Percentiles rank a stretch among this genome's conserved stretches.
Evolutionary conservation across 2,888 invertebrate genomes (phyloP).

Genomic region (Chymomyza fuscimana): DNA sequence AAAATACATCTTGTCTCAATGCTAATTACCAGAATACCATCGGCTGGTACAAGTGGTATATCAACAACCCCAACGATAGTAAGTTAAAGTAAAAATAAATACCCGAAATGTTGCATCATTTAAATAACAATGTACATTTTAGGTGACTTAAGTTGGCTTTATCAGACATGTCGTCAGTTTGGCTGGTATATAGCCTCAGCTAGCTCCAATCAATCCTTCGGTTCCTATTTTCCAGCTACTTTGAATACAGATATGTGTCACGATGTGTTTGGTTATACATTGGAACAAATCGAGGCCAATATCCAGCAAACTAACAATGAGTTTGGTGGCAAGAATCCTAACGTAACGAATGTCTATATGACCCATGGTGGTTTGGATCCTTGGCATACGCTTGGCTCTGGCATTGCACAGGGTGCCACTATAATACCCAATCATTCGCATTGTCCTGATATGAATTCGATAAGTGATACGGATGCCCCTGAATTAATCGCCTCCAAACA

Average conservation of each 20-base stretch:
- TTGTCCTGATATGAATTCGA: too few species aligned
- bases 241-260: conserved; percentile 55
- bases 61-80: conserved; percentile 46
- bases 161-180: conserved; percentile 91
- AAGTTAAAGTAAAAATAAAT: conserved; percentile 19
- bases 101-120: not conserved
- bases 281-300: too few species aligned
- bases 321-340: too few species aligned
- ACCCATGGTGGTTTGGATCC: too few species aligned
- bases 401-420: too few species aligned
- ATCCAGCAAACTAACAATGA: too few species aligned
- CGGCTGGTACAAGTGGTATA: conserved; percentile 49
- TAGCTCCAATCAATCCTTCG: conserved; percentile 82
- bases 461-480: too few species aligned
- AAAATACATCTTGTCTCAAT: conserved; percentile 45
- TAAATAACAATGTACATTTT: conserved; percentile 62
- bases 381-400: too few species aligned
- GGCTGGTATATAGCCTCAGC: conserved; percentile 89
- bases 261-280: conserved; percentile 56
- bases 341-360: too few species aligned
- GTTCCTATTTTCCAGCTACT: conserved; percentile 62
- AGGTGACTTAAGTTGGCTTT: conserved; percentile 86
- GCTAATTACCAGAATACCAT: conserved; percentile 47
- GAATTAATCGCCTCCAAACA: too few species aligned
- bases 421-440: too few species aligned